These are phyloP conservation scores for Elephantulus edwardii DNA, from an alignment of 2,113 vertebrate genomes.

Conservation along the genomic window DNA sequence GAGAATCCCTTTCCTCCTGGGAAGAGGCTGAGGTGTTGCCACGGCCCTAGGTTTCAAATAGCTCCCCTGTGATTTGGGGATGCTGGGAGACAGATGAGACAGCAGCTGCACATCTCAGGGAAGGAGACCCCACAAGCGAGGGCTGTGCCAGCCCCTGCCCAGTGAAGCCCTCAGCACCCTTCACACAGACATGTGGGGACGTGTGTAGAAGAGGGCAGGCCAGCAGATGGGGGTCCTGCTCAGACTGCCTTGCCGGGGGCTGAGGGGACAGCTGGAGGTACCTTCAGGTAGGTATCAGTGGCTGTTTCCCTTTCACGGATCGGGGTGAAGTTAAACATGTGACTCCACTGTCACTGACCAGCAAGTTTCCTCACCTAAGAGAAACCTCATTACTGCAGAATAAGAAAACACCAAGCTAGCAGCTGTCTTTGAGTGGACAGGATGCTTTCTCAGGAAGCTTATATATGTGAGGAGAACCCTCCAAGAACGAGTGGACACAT, in stretches of 20 bases:
- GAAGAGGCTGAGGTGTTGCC: neutral
- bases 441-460: too few relatives aligned
- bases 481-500: neutral
- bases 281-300: neutral
- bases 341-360: neutral
- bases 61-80: fast-evolving
- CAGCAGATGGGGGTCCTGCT: neutral
- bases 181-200: neutral
- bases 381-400: neutral
- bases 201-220: neutral
- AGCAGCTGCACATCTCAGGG: fast-evolving
- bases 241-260: neutral
- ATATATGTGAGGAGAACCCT: neutral
- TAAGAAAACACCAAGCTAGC: neutral
- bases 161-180: fast-evolving
- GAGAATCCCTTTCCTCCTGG: too few relatives aligned
- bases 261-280: neutral
- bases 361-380: neutral
- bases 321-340: neutral
- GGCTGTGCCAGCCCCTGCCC: neutral
- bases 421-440: neutral
- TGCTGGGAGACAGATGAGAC: neutral
- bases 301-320: neutral
- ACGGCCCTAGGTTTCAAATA: neutral
- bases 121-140: neutral